Evolutionary conservation across 1,140 invertebrate genomes (phyloP).

Genomic region (Pseudomyrmex dendroicus): DNA sequence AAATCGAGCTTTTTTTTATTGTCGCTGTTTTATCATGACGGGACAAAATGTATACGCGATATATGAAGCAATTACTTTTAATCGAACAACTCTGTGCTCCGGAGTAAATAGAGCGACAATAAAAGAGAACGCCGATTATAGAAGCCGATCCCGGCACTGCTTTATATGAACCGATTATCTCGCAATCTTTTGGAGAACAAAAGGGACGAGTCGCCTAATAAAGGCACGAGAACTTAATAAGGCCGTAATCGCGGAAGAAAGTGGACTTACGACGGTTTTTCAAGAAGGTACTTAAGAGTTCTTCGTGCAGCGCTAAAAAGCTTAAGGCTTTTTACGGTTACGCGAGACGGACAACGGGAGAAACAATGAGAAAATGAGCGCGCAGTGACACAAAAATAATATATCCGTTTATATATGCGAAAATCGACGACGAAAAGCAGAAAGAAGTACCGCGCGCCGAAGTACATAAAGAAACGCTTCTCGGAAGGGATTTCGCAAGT

Average conservation of each 20-base stretch:
- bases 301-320: conserved; percentile 51
- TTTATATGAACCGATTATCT: conserved; percentile 41
- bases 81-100: background rate
- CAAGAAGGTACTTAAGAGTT: conserved; percentile 56
- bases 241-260: conserved; percentile 56
- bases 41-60: no score
- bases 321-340: conserved; percentile 18
- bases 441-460: background rate
- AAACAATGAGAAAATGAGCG: conserved; percentile 38
- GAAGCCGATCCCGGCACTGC: conserved; percentile 7
- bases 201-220: conserved; percentile 50
- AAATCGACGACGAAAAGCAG: conserved; percentile 16
- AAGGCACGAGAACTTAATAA: conserved; percentile 47
- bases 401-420: conserved; percentile 1
- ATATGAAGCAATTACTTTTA: conserved; percentile 25
- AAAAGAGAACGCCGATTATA: conserved; percentile 1
- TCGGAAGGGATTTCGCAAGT: conserved; percentile 5
- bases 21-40: background rate
- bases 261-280: conserved; percentile 51
- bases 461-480: background rate
- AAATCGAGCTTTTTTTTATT: background rate
- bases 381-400: conserved; percentile 45
- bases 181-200: conserved; percentile 52
- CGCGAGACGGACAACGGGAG: conserved; percentile 2
- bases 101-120: conserved; percentile 33